Evolutionary conservation across 2,888 invertebrate genomes (phyloP).

Genomic region (Cartodere bifasciata): DNA sequence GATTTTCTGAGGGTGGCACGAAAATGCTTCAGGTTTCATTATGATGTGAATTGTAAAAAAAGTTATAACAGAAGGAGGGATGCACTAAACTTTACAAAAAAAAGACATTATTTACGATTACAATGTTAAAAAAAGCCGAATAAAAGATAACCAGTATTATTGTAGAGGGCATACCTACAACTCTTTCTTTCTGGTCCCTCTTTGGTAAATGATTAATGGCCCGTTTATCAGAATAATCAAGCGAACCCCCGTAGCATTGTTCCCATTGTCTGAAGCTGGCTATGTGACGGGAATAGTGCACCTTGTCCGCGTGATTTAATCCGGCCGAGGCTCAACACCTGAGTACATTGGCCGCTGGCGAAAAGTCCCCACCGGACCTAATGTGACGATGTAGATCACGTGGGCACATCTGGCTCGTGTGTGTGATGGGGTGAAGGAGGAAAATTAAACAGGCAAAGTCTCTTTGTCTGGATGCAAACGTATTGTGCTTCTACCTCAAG

Average conservation of each 20-base stretch:
- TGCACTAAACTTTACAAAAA: too few species aligned
- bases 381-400: constrained; percentile 24
- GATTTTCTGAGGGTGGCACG: too few species aligned
- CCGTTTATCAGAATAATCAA: constrained; percentile 36
- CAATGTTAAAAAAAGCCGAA: too few species aligned
- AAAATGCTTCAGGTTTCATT: too few species aligned
- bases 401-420: constrained; percentile 34
- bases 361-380: constrained; percentile 17
- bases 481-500: constrained; percentile 35
- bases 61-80: too few species aligned
- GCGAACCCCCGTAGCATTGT: constrained; percentile 27
- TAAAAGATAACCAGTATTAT: constrained; percentile 3
- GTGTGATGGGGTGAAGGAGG: constrained; percentile 23
- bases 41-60: too few species aligned
- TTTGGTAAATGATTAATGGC: constrained; percentile 29
- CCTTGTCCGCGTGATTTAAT: constrained; percentile 36
- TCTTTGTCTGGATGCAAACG: constrained; percentile 35
- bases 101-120: too few species aligned
- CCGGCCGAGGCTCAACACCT: constrained; percentile 35
- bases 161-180: neutral
- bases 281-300: constrained; percentile 18
- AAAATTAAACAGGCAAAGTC: constrained; percentile 28
- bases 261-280: constrained; percentile 25
- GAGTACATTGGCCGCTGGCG: constrained; percentile 34
- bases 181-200: constrained; percentile 2